Evolutionary conservation across 2,888 invertebrate species (phyloP), one percentile per base, ranked within the genome.

Genomic region (Agrochola lychnidis): DNA sequence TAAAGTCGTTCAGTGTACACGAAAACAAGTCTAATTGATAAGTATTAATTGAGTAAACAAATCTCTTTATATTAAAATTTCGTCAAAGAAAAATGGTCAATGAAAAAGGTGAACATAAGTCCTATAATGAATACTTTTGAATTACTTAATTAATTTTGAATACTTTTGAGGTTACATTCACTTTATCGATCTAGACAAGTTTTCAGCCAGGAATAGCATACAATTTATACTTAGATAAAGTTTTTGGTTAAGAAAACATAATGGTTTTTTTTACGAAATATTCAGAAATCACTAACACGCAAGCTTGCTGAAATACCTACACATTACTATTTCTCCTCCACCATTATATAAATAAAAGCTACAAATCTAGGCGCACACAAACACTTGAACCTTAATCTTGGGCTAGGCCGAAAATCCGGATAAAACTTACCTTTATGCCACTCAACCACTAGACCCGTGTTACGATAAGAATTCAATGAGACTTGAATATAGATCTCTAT

Each of bases 361-460:
- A 80, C 70, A 80, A 75, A 72, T 75, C 74, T 69, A 79, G 40
- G 19, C 40, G 45, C 71, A 61, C 19, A 63, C 76, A 64, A 73
- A 76, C 84, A 81, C 70, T 70, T 63, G 73, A 76, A 48, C 69
- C 70, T 64, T 69, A 62, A 84, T 75, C 82, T 82, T 80, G 22
- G 6, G 62, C 14, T 53, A 62, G 51, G 25, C 69, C 69, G 62
- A 71, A 74, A 79, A 79, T 82, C 74, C 79, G 86, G 76, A 48
- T 74, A 74, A 73, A 74, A 79, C 36, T 79, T 72, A 82, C 80
- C 81, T 76, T 85, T 82, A 67, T 73, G 67, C 76, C 64, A 45
- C n/a, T 75, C 61, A 42, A 51, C 62, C 74, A 85, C 83, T 75
- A 64, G 72, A 70, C 70, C 76, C 53, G 30, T 70, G 48, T 19